Evolutionary conservation across 1,140 invertebrate species (phyloP), one percentile per base, ranked within the genome.

Genomic region (Brachionus manjavacas): DNA sequence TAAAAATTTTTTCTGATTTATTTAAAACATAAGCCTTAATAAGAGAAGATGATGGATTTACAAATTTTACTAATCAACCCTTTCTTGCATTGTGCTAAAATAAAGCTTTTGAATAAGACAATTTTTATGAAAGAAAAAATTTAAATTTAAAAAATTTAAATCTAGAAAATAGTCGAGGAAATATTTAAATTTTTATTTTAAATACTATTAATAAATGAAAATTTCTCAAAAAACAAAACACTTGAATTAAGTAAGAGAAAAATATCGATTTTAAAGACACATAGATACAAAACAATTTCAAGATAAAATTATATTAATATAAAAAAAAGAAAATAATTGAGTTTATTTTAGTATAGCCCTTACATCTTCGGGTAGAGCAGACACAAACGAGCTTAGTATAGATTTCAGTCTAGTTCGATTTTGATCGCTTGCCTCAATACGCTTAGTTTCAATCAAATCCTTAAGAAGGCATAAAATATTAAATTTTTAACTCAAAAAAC

Each of bases 331-430:
- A 3, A 35, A 35, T 7, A 35, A 35, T 35, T 35, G 31, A 28
- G 6, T 25, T 23, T 49, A 76, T 76, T 76, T 76, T 49, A 76
- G 41, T 14, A 76, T 52, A 20, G 79, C 31, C 60, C 79, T 60
- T 23, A 81, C 39, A 60, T 81, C 79, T 41, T 81, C 79, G 35
- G 79, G 79, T 43, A 81, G 39, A 23, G 79, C 79, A 39, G 25
- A 25, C 31, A 81, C 52, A 81, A 81, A 81, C 35, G 79, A 64
- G 8, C 9, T 46, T 46, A 64, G 16, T 12, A 68, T 64, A 25
- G 52, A 43, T 60, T 81, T 68, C 4, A 81, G 49, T 25, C 52
- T 64, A 23, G 16, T 9, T 8, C 52, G 31, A 39, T 14, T 81
- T 43, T 64, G 79, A 28, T 81, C 79, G 23, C 20, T 49, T 49